A percentile compares a stretch with the other conserved stretches of the same genome.
Evolutionary conservation across 2,888 invertebrate genomes (phyloP).

Genomic region (Agrotis segetum): DNA sequence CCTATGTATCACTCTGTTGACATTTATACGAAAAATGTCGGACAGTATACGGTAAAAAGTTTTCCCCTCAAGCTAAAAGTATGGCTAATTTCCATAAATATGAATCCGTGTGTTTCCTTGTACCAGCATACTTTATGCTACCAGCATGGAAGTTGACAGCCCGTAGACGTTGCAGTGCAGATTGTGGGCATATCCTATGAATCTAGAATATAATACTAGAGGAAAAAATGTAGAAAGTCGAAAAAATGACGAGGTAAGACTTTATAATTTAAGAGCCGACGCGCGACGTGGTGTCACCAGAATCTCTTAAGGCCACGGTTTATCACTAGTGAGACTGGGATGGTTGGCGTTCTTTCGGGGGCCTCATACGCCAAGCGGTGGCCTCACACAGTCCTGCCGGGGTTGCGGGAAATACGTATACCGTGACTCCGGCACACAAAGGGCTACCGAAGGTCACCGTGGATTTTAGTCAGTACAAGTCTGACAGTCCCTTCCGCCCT

Average conservation of each 20-base stretch:
- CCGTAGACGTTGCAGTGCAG: constrained; percentile 35
- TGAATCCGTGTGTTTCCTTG: constrained; percentile 45
- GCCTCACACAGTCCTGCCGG: too few species aligned
- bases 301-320: too few species aligned
- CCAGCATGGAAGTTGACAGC: constrained; percentile 47
- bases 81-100: constrained; percentile 54
- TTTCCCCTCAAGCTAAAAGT: constrained; percentile 40
- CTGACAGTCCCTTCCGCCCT: too few species aligned
- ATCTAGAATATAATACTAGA: constrained; percentile 3
- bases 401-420: too few species aligned
- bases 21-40: constrained; percentile 44
- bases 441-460: too few species aligned
- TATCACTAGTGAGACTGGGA: too few species aligned
- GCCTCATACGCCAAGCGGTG: too few species aligned
- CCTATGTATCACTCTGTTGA: constrained; percentile 27
- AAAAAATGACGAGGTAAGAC: background rate
- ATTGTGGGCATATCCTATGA: constrained; percentile 19
- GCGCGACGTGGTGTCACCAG: too few species aligned
- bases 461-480: too few species aligned
- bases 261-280: background rate
- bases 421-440: too few species aligned
- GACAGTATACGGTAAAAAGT: constrained; percentile 47
- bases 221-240: constrained; percentile 1
- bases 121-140: constrained; percentile 45
- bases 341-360: too few species aligned